These are phyloP conservation scores for Semicossyphus pulcher DNA, from an alignment of 2,113 vertebrate genomes.

Conservation along the genomic window DNA sequence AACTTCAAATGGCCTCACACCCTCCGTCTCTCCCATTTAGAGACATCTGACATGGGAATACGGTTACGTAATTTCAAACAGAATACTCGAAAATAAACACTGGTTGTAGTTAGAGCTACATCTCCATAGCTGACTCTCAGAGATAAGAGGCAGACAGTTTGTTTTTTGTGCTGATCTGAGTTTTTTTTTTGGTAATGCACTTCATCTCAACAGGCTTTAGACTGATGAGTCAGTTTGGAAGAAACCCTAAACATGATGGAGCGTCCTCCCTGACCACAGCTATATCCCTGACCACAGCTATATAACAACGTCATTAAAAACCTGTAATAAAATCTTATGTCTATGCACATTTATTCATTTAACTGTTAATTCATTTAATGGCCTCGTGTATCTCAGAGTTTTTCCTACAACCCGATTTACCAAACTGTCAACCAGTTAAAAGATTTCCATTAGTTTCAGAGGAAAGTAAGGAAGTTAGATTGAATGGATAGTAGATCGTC, in stretches of 20 bases:
- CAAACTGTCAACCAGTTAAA: constrained; percentile 2
- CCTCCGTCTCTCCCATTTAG: not conserved
- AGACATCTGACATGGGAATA: constrained; percentile 19
- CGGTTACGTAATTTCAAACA: constrained; percentile 32
- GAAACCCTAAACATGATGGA: constrained; percentile 24
- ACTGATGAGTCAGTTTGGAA: constrained; percentile 9
- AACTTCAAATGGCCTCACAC: constrained; percentile 31
- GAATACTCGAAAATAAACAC: not conserved
- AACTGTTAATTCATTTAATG: constrained; percentile 35
- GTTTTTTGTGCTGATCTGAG: not conserved
- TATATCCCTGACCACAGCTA: not conserved
- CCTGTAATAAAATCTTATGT: constrained; percentile 19
- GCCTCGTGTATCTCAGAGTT: constrained; percentile 6
- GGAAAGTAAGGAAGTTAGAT: not conserved
- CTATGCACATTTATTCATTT: constrained; percentile 31
- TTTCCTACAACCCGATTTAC: not conserved
- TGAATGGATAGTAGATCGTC: not conserved
- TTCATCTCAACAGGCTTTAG: constrained; percentile 3
- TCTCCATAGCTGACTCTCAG: not conserved
- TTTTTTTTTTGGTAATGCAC: not conserved
- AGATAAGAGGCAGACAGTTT: not conserved
- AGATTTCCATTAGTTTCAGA: constrained; percentile 19
- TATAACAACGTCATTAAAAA: constrained; percentile 20
- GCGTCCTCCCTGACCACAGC: not conserved
- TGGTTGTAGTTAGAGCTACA: not conserved